Evolutionary conservation across 2,113 vertebrate genomes (phyloP), one percentile per base, ranked within the genome.

Genomic region (Chionodraco myersi): DNA sequence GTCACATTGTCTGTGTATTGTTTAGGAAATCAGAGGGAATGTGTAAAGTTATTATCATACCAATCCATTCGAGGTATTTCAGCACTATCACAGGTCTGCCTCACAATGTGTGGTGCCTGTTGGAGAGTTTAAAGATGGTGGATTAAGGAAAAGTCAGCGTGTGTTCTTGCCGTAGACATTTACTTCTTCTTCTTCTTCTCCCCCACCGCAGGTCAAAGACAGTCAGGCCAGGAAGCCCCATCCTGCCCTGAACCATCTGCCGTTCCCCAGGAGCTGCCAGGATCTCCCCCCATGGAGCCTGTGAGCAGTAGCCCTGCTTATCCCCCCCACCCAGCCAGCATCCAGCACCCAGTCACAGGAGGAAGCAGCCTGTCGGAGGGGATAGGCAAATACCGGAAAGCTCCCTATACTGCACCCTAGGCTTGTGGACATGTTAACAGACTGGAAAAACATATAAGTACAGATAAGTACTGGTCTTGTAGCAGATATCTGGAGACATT

Each of bases 191-290:
- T 26, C 79, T 70, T 77, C 51, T 84, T 72, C 62, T 58, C 41
- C 61, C 53, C 47, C 51, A 75, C 60, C 9, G 52, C 80, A 90
- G 91, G 91, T 93, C 88, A 93, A 87, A 92, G 75, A 80, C 78
- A 85, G 80, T 87, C 72, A 89, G 82, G 79, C 86, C 81, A 91
- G 83, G 88, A 90, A 85, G 86, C 80, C 80, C 77, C 80, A 75
- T 87, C 83, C 73, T 84, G 86, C 83, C 86, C 85, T 83, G 71
- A 75, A 78, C 93, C 92, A 95, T 95, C 93, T 94, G 92, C 86
- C 85, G 51, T 92, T 87, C 87, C 89, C 90, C 92, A 79, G 88
- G 86, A 92, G 91, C 91, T 91, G 90, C 89, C 88, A 92, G 88
- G 79, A 88, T 86, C 62, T 78, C 69, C 87, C 88, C 85, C 84